A percentile compares a stretch with the other conserved stretches of the same genome.
Evolutionary conservation across 1,140 invertebrate genomes (phyloP).

Genomic region (Triops longicaudatus): DNA sequence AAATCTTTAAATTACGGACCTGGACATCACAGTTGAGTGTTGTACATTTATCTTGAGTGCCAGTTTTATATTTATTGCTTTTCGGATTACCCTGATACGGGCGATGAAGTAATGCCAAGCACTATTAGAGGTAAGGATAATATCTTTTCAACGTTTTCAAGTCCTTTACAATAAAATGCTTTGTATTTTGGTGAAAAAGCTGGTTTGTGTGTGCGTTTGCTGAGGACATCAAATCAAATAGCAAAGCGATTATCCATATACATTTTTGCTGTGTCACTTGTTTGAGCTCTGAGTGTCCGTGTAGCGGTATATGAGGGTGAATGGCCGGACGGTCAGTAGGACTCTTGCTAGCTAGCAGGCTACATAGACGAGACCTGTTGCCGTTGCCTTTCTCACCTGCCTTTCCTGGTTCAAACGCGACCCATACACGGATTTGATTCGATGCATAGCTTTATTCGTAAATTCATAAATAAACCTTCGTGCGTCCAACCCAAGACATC

Average conservation of each 20-base stretch:
- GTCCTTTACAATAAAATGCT: too few species aligned
- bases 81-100: not conserved
- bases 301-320: slow-evolving; percentile 10
- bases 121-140: not conserved
- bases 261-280: slow-evolving; percentile 4
- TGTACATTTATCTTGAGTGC: not conserved
- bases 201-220: too few species aligned
- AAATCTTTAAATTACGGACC: not conserved
- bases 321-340: slow-evolving; percentile 10
- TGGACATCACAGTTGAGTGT: not conserved
- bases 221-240: too few species aligned
- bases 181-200: too few species aligned
- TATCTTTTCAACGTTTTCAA: not conserved
- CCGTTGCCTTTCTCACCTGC: not conserved
- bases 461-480: too few species aligned
- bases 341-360: slow-evolving; percentile 14
- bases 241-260: not conserved
- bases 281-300: not conserved
- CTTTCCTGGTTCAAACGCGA: not conserved
- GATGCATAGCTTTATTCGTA: too few species aligned
- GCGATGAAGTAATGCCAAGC: slow-evolving; percentile 11
- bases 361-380: not conserved
- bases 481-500: too few species aligned
- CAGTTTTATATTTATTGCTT: not conserved
- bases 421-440: not conserved